Evolutionary conservation across 2,797 vertebrate genomes (phyloP), one percentile per base, ranked within the genome.

Genomic region (Cryptoblepharus egeriae): DNA sequence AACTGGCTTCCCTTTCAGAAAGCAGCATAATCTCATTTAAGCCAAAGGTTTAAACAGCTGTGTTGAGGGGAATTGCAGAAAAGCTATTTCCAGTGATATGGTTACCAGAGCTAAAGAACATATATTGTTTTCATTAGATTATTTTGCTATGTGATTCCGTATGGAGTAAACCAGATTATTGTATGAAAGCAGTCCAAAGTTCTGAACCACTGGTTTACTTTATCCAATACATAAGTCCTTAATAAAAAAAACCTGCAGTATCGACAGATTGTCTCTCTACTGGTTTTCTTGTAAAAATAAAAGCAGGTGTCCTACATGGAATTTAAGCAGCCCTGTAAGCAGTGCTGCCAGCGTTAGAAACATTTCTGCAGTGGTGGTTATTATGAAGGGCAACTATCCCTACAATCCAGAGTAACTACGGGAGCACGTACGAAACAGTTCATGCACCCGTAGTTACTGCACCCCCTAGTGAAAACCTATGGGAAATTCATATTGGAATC

Each of bases 21-120:
- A 94, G 92, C 90, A 92, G 89, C 85, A 88, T 93, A 93, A 94
- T 93, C 93, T 92, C 80, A 92, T 90, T 91, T 94, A 93, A 93
- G 85, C 88, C 88, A 85, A 76, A 72, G 88, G 79, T 93, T 94
- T 93, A 93, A 93, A 91, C 81, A 90, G 85, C 87, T 93, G 86
- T 92, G 72, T 93, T 92, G 90, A 87, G 89, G 85, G 90, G 92
- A 88, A 92, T 93, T 92, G 89, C 81, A 83, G 79, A 92, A 91
- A 94, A 93, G 90, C 90, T 93, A 69, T 92, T 94, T 91, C 86
- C 78, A 89, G 89, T 93, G 92, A 92, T 92, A 85, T 76, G 84
- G 89, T 93, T 92, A 89, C 79, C 82, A 86, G 72, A 89, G 83
- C 88, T 92, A 71, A 82, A 87, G 82, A 70, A 28, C 71, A 10